These are phyloP conservation scores for Apis cerana DNA, from an alignment of 1,140 invertebrate genomes.

Conservation along the genomic window DNA sequence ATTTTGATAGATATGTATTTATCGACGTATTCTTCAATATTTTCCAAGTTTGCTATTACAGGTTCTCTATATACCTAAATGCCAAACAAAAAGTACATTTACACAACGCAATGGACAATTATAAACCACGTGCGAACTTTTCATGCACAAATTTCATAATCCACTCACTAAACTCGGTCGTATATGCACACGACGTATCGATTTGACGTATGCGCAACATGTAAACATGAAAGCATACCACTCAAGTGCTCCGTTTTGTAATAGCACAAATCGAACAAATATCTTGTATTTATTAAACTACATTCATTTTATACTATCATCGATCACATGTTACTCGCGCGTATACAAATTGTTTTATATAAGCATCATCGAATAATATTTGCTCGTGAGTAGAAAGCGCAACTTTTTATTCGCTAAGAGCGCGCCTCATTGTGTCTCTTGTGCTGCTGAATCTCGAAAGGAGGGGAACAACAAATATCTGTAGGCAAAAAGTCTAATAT, in stretches of 20 bases:
- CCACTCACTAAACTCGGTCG: constrained; percentile 25
- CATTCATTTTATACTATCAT: neutral
- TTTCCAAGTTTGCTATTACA: neutral
- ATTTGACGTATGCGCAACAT: constrained; percentile 40
- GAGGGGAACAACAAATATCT: constrained; percentile 14
- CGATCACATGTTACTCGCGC: neutral
- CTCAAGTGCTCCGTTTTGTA: neutral
- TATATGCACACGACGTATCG: constrained; percentile 41
- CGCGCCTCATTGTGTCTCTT: neutral
- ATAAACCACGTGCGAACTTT: constrained; percentile 36
- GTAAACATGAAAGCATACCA: constrained; percentile 41
- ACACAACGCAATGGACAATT: neutral
- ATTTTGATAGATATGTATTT: neutral
- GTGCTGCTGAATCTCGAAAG: neutral
- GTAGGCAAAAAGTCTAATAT: constrained; percentile 12
- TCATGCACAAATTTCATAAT: constrained; percentile 32
- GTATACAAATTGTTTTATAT: neutral
- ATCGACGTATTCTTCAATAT: neutral
- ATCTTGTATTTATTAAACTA: neutral
- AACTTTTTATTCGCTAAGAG: constrained; percentile 25
- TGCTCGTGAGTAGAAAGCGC: constrained; percentile 38
- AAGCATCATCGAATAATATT: neutral
- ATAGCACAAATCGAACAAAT: constrained; percentile 1
- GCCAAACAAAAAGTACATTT: neutral
- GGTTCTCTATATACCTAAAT: constrained; percentile 3